Evolutionary conservation across 2,888 invertebrate species (phyloP), one percentile per base, ranked within the genome.

Genomic region (Branchipolynoe longqiensis): DNA sequence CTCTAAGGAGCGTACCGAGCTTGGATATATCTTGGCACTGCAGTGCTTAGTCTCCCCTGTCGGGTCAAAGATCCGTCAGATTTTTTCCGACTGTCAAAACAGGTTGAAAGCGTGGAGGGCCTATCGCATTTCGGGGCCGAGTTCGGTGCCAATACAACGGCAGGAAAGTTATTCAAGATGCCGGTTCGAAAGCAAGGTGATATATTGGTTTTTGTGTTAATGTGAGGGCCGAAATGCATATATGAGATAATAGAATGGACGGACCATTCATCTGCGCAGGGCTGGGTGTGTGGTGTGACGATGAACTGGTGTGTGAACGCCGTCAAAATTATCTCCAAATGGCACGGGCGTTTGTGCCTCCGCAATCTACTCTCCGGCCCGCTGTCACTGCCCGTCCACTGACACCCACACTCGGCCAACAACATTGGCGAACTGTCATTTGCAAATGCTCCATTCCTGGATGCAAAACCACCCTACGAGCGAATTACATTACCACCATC

Each of bases 181-280:
- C 92, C 92, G 89, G 92, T 92, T 64, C 86, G 92, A 87, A 92
- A 92, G 89, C 91, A 91, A 91, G 92, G 92, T 92, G 82, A 58
- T 18, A 69, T 69, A 33, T 69, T 38, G 36, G 36, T 33, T 25
- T 41, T 18, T 69, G 22, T 69, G 18, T 69, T n/a, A 36, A 22
- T 69, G 38, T n/a, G 38, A 3, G 38, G 38, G 3, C 33, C 36
- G 36, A 36, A 38, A 69, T 38, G 18, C 25, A 36, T 38, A 31
- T 25, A 38, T 33, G 28, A 62, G 62, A 28, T 25, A 62, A 28
- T 3, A 28, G 62, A 28, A 1, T n/a, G 3, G 28, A 62, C 25
- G 31, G 62, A 31, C n/a, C n/a, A n/a, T n/a, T n/a, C n/a, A n/a
- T n/a, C n/a, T n/a, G n/a, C n/a, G n/a, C n/a, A n/a, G n/a, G n/a